Conservation (phyloP, 2,888 invertebrate genomes). For the Oligia fasciuncula region DNA sequence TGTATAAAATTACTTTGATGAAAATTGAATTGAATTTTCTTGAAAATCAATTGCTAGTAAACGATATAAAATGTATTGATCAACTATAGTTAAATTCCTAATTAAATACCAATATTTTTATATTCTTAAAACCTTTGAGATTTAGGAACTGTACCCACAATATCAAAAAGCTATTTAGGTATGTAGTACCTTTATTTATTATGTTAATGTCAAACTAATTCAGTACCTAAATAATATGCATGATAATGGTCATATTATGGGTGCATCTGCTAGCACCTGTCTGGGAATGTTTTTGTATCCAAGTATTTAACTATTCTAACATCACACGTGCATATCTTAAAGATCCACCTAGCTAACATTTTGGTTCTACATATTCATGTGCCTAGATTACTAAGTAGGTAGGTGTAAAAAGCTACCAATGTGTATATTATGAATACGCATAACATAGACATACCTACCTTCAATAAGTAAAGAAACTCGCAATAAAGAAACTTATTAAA, state of each 20-base stretch:
- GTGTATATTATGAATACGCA: not conserved
- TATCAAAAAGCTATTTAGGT: no score
- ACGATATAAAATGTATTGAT: not conserved
- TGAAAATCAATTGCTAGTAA: not conserved
- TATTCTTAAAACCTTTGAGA: not conserved
- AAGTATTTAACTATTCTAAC: not conserved
- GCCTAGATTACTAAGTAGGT: not conserved
- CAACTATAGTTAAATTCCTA: not conserved
- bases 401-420: not conserved
- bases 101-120: not conserved
- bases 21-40: not conserved
- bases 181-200: not conserved
- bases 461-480: no score
- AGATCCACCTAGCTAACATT: not conserved
- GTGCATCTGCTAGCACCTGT: conserved; percentile 34
- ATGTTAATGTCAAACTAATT: not conserved
- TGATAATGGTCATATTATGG: not conserved
- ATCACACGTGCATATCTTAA: not conserved
- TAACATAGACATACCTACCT: no score
- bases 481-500: not conserved
- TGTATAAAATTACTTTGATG: not conserved
- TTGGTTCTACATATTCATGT: not conserved
- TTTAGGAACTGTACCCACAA: not conserved
- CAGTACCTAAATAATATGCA: conserved; percentile 7
- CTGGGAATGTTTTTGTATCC: not conserved